Evolutionary conservation across 2,113 vertebrate species (phyloP).

Genomic region (Chascanopsetta lugubris): DNA sequence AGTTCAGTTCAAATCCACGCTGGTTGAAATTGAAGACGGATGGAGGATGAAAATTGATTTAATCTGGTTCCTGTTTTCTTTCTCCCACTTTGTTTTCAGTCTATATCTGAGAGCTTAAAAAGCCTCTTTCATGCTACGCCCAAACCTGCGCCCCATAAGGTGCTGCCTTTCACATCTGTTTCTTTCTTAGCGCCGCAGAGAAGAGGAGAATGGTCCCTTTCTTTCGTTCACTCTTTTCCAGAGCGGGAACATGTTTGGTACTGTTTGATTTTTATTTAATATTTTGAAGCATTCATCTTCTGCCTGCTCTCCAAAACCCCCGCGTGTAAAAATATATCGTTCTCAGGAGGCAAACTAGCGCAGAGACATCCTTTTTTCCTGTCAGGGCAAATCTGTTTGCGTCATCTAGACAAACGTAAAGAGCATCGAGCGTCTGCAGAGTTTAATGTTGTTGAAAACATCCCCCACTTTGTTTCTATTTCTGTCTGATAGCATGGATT

Average conservation of each 20-base stretch:
- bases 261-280: constrained; percentile 58
- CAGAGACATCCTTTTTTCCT: constrained; percentile 55
- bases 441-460: constrained; percentile 1
- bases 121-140: constrained; percentile 65
- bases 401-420: constrained; percentile 47
- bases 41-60: constrained; percentile 73
- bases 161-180: constrained; percentile 72
- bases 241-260: constrained; percentile 25
- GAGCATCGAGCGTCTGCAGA: constrained; percentile 4
- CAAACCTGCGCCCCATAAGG: constrained; percentile 72
- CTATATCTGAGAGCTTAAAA: constrained; percentile 70
- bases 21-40: constrained; percentile 72
- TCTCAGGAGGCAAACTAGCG: constrained; percentile 47
- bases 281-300: constrained; percentile 49
- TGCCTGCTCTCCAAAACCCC: constrained; percentile 37
- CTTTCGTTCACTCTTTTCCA: constrained; percentile 38
- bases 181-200: constrained; percentile 54
- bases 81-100: constrained; percentile 70
- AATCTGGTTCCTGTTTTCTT: constrained; percentile 76
- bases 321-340: constrained; percentile 56
- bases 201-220: constrained; percentile 32
- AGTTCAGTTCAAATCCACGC: constrained; percentile 57
- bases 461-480: constrained; percentile 6
- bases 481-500: background rate
- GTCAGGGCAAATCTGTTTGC: constrained; percentile 49